Conservation (phyloP, 1,140 invertebrate species). For the Elysia chlorotica region DNA sequence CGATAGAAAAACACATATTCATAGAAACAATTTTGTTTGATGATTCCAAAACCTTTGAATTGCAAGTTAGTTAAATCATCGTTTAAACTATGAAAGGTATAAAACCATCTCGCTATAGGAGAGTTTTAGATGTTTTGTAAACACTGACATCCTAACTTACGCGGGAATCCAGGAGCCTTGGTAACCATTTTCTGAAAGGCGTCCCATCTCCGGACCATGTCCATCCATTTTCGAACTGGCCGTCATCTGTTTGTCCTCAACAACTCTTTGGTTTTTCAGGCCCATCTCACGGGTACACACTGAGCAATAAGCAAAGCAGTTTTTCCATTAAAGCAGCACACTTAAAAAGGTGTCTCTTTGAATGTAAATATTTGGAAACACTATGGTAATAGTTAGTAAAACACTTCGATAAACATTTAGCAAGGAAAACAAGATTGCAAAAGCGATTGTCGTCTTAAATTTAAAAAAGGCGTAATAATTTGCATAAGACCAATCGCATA, state of each 20-base stretch:
- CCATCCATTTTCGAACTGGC: neutral
- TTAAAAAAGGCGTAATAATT: too few species aligned
- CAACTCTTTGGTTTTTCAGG: neutral
- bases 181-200: neutral
- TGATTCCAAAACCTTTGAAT: neutral
- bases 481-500: too few species aligned
- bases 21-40: neutral
- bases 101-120: neutral
- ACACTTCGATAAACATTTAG: too few species aligned
- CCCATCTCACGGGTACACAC: conserved; percentile 2
- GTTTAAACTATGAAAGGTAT: neutral
- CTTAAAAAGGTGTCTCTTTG: too few species aligned
- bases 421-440: too few species aligned
- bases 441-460: too few species aligned
- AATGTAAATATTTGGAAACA: too few species aligned
- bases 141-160: neutral
- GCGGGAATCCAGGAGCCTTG: conserved; percentile 3
- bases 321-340: neutral
- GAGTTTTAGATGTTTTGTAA: neutral
- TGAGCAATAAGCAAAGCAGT: neutral
- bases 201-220: neutral
- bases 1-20: neutral
- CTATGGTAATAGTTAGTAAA: too few species aligned
- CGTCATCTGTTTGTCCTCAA: neutral
- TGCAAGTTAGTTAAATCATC: neutral